Evolutionary conservation across 2,888 invertebrate species (phyloP), one percentile per base, ranked within the genome.

Genomic region (Galerucella calmariensis): DNA sequence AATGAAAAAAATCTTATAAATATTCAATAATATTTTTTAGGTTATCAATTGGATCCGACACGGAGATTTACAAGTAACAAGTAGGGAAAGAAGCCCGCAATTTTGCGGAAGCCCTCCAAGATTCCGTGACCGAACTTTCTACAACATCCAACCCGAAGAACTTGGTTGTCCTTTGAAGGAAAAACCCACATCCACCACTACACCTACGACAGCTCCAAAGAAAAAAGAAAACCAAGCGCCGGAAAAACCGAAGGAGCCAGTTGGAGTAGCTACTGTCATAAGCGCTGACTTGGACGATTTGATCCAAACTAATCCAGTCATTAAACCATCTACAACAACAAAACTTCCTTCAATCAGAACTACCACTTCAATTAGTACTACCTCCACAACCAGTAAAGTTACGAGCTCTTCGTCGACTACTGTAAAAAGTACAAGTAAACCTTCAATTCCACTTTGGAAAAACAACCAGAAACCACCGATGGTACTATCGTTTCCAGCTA

Each of bases 1-100:
- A 46, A 46, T 6, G 4, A 46, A 46, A 46, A 46, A 20, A 20
- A 20, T 20, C 10, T 48, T 12, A 14, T 48, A 48, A 48, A 48
- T 41, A 48, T 48, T 48, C 14, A 48, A 48, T 48, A 14, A 14
- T 44, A 4, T 48, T 48, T 51, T 70, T 27, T 51, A 77, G 77
- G 77, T 82, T 9, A 93, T 95, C 75, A 93, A 96, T 84, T 97
- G 97, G 97, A 96, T 97, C 81, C 91, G 93, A 69, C 93, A 93
- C 78, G 93, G 93, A 14, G 96, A 97, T 85, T 89, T 97, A 58
- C 97, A 97, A 90, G 96, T 97, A 24, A 97, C 97, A 12, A 96
- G 96, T 78, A 91, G 97, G 61, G 97, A 97, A 87, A 90, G 96
- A 81, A 96, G 95, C 87, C 97, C 97, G 9, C 97, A 97, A 86